Evolutionary conservation across 2,113 vertebrate genomes (phyloP), one percentile per base, ranked within the genome.

Genomic region (Rhynchomys soricoides): DNA sequence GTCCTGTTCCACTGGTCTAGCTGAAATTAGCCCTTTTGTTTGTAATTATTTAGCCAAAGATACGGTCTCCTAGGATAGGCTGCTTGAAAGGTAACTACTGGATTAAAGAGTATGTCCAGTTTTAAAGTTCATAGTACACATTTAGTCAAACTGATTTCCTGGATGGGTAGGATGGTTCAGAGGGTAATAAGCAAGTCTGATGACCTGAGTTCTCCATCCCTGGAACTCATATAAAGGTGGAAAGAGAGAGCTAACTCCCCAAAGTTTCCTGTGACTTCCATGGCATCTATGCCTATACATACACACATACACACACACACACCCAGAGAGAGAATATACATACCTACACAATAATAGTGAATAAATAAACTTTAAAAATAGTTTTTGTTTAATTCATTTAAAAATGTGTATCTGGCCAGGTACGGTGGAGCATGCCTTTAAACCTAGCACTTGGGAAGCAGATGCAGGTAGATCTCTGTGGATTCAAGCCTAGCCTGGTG

Each of bases 41-140:
- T 70, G 55, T 90, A 95, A 78, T 79, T 94, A 90, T 93, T 97
- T 83, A 52, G 82, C 31, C 43, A 95, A 91, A 88, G 66, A 89
- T 59, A 92, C 85, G 75, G 68, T 74, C 10, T 93, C 85, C 91
- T 70, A 96, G 9, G 68, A 90, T 31, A 95, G 40, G 86, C 13
- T 79, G 50, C 74, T 79, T 94, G 40, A 95, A 93, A 74, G 45
- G 17, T 90, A 92, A 94, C 24, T 92, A 85, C 24, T 92, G 16
- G 79, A 45, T 92, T 71, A 95, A 71, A 96, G 66, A 86, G 79
- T 77, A 86, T 50, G n/a, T 86, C 91, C 43, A 94, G 7, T 92
- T 86, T 45, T 50, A 26, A 87, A 34, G 19, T 31, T 55, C 50
- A 81, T 15, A 59, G 37, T 70, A 79, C n/a, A 94, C n/a, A 94